Percentiles rank a stretch among this genome's conserved stretches.
These are phyloP conservation scores for Nymphalis urticae DNA, from an alignment of 2,888 invertebrate genomes.

Conservation along the genomic window DNA sequence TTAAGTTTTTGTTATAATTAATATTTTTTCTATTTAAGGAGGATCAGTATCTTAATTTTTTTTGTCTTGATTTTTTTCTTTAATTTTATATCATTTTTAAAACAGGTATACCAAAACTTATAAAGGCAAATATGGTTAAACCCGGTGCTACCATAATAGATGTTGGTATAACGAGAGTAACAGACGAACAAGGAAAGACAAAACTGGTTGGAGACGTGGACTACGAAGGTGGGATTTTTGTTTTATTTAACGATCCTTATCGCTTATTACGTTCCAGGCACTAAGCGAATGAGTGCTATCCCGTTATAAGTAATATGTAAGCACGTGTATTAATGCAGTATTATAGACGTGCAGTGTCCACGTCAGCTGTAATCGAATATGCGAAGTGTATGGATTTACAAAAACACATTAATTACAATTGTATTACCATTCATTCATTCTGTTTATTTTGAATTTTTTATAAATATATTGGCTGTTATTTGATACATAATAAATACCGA, in stretches of 20 bases:
- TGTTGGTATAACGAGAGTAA: conserved; percentile 90
- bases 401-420: too few relatives aligned
- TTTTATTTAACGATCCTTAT: background rate
- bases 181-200: conserved; percentile 84
- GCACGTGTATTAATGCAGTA: too few relatives aligned
- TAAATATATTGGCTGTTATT: too few relatives aligned
- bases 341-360: too few relatives aligned
- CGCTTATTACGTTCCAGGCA: background rate
- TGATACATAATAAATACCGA: too few relatives aligned
- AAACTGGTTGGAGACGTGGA: conserved; percentile 94
- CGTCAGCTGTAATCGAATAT: too few relatives aligned
- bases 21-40: background rate
- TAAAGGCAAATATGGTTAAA: conserved; percentile 92
- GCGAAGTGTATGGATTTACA: too few relatives aligned
- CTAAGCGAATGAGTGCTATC: too few relatives aligned
- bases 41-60: background rate
- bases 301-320: too few relatives aligned
- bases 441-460: too few relatives aligned
- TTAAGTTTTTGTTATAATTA: background rate
- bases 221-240: conserved; percentile 84
- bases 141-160: conserved; percentile 94
- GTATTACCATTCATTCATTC: too few relatives aligned
- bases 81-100: conserved; percentile 8
- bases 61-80: background rate
- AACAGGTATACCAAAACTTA: conserved; percentile 86